Percentiles rank a stretch among this genome's conserved stretches.
These are phyloP conservation scores for Grus americana DNA, from an alignment of 2,113 vertebrate species.

Conservation along the genomic window DNA sequence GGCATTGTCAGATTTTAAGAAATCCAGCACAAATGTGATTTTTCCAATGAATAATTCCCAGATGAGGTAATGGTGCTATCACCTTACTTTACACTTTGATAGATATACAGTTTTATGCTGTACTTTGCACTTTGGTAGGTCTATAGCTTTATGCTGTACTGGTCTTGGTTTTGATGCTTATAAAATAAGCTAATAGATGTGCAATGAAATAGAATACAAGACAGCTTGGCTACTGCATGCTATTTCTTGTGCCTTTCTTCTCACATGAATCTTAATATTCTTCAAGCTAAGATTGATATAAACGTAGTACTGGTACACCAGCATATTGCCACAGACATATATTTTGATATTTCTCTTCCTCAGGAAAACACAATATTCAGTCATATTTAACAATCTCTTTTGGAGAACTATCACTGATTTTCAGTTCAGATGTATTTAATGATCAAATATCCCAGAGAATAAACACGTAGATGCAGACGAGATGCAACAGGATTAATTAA, in stretches of 20 bases:
- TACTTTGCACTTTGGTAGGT: not conserved
- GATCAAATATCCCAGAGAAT: not conserved
- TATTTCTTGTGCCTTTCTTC: not conserved
- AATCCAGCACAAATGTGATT: not conserved
- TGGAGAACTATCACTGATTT: not conserved
- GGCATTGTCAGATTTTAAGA: not conserved
- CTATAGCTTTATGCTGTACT: not conserved
- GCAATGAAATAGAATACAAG: not conserved
- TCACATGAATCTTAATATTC: not conserved
- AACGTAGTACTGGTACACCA: not conserved
- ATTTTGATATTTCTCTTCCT: not conserved
- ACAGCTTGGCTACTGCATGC: not conserved
- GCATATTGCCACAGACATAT: not conserved
- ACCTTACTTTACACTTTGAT: not conserved
- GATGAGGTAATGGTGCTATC: not conserved
- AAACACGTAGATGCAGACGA: not conserved
- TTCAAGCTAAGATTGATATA: not conserved
- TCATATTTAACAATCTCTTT: not conserved
- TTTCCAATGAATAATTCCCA: not conserved
- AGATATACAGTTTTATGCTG: not conserved
- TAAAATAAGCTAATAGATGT: not conserved
- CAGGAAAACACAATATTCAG: not conserved
- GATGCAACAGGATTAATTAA: not conserved
- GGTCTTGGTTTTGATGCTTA: not conserved
- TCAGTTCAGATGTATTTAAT: not conserved